Evolutionary conservation across 30 jellyfish, hydroid and myxozoan species (phyloP), one percentile per base, ranked within the genome.

Genomic region (Nemopilema nomurai): DNA sequence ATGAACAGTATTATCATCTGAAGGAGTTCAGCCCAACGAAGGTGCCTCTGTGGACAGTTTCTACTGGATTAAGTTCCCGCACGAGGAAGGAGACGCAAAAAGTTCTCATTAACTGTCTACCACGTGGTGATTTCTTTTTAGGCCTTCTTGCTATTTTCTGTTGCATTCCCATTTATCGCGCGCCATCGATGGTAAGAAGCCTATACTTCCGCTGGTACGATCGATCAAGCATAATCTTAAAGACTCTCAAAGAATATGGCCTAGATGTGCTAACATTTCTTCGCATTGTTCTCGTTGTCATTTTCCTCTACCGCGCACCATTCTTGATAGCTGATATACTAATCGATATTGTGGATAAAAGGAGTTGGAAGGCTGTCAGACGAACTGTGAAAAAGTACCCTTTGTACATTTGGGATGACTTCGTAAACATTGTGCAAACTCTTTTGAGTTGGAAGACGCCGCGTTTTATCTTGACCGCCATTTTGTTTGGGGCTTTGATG

Each of bases 391-490:
- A 76, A 57, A 72, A 80, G 30, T 94, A 94, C 73, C 99, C 99
- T 1, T 64, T 76, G 69, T 51, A 76, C 51, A 73, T 94, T 1
- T 21, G 28, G 19, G 89, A 81, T 9, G 99, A 94, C 25, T 49
- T 89, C 29, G 26, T 84, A 51, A 41, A 74, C 63, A 27, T 85
- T n/a, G 1, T 83, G 13, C 65, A 8, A 28, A 71, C 90, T 20
- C 32, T 94, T 9, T 82, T 89, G 6, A 89, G 97, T 69, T 94
- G 99, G 99, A 89, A 88, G 83, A 94, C 99, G 24, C 99, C 99
- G 9, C 86, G 99, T 18, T 94, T 87, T 67, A 24, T 94, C 13
- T 28, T 94, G n/a, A 94, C 97, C 9, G 87, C 97, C 28, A 25
- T 82, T 17, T 81, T 94, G 22, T 94, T 94, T 81, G 97, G 96